Percentiles rank a stretch among this genome's conserved stretches.
Evolutionary conservation across 2,888 invertebrate species (phyloP).

Genomic region (Pterobdella sp.): DNA sequence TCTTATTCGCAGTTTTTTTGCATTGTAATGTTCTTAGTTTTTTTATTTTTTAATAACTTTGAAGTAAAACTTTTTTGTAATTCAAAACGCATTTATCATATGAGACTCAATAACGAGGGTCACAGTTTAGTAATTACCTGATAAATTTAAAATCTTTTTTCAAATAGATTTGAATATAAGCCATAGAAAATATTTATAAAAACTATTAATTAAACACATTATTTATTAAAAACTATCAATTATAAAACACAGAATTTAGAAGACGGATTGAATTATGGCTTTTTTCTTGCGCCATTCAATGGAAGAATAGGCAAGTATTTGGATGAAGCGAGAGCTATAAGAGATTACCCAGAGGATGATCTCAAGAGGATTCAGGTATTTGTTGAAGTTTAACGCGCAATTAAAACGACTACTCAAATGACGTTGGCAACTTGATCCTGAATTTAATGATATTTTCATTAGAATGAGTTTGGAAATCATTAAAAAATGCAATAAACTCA

Average conservation of each 20-base stretch:
- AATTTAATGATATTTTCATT: too few species aligned
- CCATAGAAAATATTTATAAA: neutral
- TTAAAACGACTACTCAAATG: too few species aligned
- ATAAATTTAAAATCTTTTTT: too few species aligned
- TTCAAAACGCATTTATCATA: too few species aligned
- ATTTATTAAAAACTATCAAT: neutral
- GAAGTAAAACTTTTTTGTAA: too few species aligned
- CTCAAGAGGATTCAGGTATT: conserved; percentile 11
- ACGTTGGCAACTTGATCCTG: too few species aligned
- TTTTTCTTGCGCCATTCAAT: conserved; percentile 8
- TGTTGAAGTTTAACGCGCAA: neutral
- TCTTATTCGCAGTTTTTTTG: too few species aligned
- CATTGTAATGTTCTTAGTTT: too few species aligned
- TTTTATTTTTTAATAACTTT: too few species aligned
- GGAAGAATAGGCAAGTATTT: conserved; percentile 22
- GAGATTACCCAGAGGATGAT: conserved; percentile 11
- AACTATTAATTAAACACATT: neutral
- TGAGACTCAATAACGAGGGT: too few species aligned
- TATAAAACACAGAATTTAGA: conserved; percentile 13
- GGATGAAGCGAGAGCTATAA: conserved; percentile 14
- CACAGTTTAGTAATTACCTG: too few species aligned
- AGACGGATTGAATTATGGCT: conserved; percentile 26
- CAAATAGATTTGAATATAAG: neutral
- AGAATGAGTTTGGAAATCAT: neutral
- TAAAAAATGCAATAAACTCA: too few species aligned